Evolutionary conservation across 2,888 invertebrate genomes (phyloP).

Genomic region (Drosophila ochracea): DNA sequence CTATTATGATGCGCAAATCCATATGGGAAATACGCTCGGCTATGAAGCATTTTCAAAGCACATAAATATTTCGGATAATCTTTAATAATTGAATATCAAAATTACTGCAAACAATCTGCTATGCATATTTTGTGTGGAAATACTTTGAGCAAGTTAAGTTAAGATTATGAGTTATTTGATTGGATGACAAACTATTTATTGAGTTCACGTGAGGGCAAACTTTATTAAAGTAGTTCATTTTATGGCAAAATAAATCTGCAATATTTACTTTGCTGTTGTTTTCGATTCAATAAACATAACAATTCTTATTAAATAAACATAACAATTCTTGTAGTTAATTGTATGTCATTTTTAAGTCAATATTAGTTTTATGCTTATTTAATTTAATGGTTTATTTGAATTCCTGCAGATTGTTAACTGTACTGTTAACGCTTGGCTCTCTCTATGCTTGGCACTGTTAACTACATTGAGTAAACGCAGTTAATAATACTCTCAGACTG

Average conservation of each 20-base stretch:
- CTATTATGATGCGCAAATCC: slow-evolving; percentile 61
- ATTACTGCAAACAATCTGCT: slow-evolving; percentile 8
- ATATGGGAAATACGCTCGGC: slow-evolving; percentile 23
- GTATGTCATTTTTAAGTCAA: background rate
- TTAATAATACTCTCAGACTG: slow-evolving; percentile 16
- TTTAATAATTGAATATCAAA: slow-evolving; percentile 35
- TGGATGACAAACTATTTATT: background rate
- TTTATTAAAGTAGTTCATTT: background rate
- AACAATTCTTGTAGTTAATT: background rate
- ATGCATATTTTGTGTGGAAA: background rate
- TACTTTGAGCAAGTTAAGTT: background rate
- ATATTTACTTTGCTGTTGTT: background rate
- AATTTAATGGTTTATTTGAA: slow-evolving; percentile 26
- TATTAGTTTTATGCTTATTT: slow-evolving; percentile 31
- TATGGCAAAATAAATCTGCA: background rate
- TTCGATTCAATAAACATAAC: background rate
- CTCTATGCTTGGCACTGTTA: slow-evolving; percentile 33
- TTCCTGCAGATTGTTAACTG: slow-evolving; percentile 13
- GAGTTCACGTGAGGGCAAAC: background rate
- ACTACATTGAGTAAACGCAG: slow-evolving; percentile 13
- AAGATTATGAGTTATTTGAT: background rate
- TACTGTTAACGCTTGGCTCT: slow-evolving; percentile 8
- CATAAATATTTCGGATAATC: slow-evolving; percentile 23
- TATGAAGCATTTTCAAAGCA: slow-evolving; percentile 14
- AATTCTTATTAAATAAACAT: background rate